A percentile compares a stretch with the other conserved stretches of the same genome.
phyloP scores from a whole-genome alignment of 1,140 invertebrate species.

The Archivesica marissinica region DNA sequence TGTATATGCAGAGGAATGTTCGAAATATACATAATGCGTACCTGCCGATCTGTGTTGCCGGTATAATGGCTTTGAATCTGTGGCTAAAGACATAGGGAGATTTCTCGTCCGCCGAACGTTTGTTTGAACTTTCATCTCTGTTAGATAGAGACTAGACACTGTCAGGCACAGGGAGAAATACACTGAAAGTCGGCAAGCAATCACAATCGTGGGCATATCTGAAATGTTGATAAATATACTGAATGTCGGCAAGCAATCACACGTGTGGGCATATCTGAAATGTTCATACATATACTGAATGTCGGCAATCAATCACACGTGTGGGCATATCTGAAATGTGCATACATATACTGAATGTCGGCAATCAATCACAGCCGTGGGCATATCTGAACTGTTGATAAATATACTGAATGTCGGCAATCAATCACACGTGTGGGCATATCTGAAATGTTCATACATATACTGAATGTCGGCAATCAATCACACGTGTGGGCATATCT shows the following conservation, averaged over 20 bases:
- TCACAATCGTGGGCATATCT: slow-evolving; percentile 58
- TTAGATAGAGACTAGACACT: slow-evolving; percentile 37
- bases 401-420: too few species aligned
- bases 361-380: neutral
- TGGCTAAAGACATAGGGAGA: neutral
- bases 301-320: neutral
- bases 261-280: neutral
- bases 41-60: slow-evolving; percentile 46
- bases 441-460: too few species aligned
- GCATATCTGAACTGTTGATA: neutral
- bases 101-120: neutral
- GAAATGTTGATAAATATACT: slow-evolving; percentile 1
- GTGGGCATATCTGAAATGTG: neutral
- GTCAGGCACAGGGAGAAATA: slow-evolving; percentile 56
- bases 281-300: neutral
- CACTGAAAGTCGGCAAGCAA: slow-evolving; percentile 58
- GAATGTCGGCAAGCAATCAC: neutral
- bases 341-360: too few species aligned
- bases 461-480: too few species aligned
- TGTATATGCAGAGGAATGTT: too few species aligned
- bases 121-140: slow-evolving; percentile 38
- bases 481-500: too few species aligned
- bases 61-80: slow-evolving; percentile 10
- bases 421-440: too few species aligned
- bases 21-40: neutral